Evolutionary conservation across 2,888 invertebrate genomes (phyloP).

Genomic region (Leptinotarsa peninsularis): DNA sequence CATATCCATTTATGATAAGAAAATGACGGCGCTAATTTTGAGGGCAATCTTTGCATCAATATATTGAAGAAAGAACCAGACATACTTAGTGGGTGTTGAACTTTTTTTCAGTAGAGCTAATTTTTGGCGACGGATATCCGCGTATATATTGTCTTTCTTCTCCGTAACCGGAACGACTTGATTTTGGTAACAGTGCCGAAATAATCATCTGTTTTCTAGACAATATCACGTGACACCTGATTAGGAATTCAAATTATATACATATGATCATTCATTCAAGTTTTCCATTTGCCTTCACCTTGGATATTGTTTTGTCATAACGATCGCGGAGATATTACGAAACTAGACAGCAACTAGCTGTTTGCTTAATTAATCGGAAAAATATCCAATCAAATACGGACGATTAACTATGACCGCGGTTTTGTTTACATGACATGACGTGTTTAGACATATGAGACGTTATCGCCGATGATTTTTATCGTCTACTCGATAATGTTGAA

Average conservation of each 20-base stretch:
- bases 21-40: too few relatives aligned
- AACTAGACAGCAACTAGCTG: constrained; percentile 10
- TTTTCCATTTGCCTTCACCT: constrained; percentile 15
- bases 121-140: not conserved
- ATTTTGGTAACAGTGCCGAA: not conserved
- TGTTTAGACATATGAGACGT: constrained; percentile 13
- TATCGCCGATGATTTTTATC: constrained; percentile 6
- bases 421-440: constrained; percentile 9
- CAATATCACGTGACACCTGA: not conserved
- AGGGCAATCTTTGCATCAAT: too few relatives aligned
- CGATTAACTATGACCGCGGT: constrained; percentile 19
- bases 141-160: not conserved
- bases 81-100: too few relatives aligned
- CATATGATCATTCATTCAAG: constrained; percentile 1
- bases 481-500: not conserved
- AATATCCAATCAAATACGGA: constrained; percentile 14
- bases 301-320: constrained; percentile 12
- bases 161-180: not conserved
- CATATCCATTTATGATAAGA: too few relatives aligned
- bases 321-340: constrained; percentile 2
- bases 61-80: too few relatives aligned
- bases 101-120: not conserved
- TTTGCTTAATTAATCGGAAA: constrained; percentile 26
- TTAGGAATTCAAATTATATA: constrained; percentile 23
- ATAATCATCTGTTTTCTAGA: not conserved